Evolutionary conservation across 1,140 invertebrate genomes (phyloP).

Genomic region (Helicorthomorpha holstii): DNA sequence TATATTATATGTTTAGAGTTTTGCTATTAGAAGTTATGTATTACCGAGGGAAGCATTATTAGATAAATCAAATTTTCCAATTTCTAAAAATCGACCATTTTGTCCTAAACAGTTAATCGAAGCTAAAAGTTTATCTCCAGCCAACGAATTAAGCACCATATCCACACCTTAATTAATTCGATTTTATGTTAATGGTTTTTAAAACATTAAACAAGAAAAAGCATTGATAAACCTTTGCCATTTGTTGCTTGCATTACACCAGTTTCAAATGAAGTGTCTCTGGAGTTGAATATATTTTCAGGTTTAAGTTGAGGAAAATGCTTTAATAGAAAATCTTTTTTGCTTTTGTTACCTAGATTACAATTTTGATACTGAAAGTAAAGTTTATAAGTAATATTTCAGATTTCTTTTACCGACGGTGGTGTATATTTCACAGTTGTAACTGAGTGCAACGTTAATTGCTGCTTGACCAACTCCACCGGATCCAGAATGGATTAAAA

Average conservation of each 20-base stretch:
- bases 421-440: conserved; percentile 70
- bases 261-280: conserved; percentile 79
- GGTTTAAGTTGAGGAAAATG: conserved; percentile 68
- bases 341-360: conserved; percentile 61
- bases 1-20: not conserved
- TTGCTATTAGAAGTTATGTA: not conserved
- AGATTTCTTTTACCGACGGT: conserved; percentile 38
- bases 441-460: conserved; percentile 73
- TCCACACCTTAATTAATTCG: conserved; percentile 51
- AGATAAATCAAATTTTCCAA: conserved; percentile 89
- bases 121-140: conserved; percentile 82
- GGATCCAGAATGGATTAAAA: conserved; percentile 86
- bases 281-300: conserved; percentile 73
- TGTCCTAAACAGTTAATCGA: conserved; percentile 72
- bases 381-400: no score
- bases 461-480: conserved; percentile 93
- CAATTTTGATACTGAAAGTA: no score
- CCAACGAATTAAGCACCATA: conserved; percentile 79
- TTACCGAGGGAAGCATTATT: conserved; percentile 58
- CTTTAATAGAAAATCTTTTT: conserved; percentile 72
- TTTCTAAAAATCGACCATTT: conserved; percentile 87
- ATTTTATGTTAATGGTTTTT: no score
- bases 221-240: conserved; percentile 29
- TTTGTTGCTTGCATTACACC: conserved; percentile 56
- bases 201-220: no score